These are phyloP conservation scores for Diadema setosum DNA, from an alignment of 35 echinoderm and acorn worm genomes.

Conservation along the genomic window DNA sequence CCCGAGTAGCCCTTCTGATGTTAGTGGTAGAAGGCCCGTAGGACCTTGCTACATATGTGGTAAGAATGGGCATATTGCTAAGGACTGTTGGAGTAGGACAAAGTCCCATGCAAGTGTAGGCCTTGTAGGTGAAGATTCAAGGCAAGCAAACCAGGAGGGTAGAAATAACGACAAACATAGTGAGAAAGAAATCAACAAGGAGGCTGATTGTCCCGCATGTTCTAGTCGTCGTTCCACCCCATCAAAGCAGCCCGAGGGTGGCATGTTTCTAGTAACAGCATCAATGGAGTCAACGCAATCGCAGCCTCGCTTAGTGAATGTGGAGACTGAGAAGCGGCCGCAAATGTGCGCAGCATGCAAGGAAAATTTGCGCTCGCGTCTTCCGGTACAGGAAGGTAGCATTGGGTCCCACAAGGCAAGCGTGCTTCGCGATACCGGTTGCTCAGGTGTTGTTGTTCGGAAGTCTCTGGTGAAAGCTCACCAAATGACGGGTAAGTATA, in stretches of 20 bases:
- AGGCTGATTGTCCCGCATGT: not conserved
- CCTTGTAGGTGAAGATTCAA: not conserved
- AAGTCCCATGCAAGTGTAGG: not conserved
- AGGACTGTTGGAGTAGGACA: not conserved
- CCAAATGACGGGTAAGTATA: conserved; percentile 30
- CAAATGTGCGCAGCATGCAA: conserved; percentile 33
- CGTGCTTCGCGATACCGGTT: conserved; percentile 55
- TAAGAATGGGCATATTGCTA: no score
- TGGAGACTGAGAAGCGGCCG: not conserved
- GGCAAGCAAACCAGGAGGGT: not conserved
- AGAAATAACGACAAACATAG: not conserved
- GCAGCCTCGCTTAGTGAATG: no score
- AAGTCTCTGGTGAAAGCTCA: not conserved
- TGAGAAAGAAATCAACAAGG: no score
- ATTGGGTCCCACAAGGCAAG: conserved; percentile 3
- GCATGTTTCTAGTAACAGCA: no score
- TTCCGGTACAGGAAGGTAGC: conserved; percentile 20
- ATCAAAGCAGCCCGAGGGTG: no score
- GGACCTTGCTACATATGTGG: no score
- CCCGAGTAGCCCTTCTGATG: no score
- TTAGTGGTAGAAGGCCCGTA: no score
- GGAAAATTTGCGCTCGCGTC: not conserved
- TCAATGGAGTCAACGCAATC: no score
- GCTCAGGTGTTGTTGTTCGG: conserved; percentile 37
- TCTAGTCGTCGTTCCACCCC: no score